Percentiles rank a stretch among this genome's conserved stretches.
Evolutionary conservation across 2,888 invertebrate genomes (phyloP).

Genomic region (Latrodectus elegans): DNA sequence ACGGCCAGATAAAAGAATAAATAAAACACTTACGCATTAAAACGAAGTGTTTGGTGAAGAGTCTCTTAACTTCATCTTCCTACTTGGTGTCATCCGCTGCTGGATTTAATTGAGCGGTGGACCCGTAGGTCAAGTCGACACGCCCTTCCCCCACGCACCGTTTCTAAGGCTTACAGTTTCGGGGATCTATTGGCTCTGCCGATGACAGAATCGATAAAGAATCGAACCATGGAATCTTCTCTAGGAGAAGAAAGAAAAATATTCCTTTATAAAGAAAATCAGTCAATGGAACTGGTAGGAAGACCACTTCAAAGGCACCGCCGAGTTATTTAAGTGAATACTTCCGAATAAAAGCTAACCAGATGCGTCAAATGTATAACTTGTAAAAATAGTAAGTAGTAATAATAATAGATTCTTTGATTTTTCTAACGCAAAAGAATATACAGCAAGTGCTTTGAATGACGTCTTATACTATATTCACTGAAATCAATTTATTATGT

Average conservation of each 20-base stretch:
- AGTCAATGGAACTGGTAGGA: too few species aligned
- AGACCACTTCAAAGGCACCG: too few species aligned
- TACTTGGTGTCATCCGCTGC: not conserved
- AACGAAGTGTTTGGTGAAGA: not conserved
- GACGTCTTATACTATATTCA: too few species aligned
- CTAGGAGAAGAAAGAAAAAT: slow-evolving; percentile 30
- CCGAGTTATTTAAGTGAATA: too few species aligned
- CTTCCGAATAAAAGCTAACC: too few species aligned
- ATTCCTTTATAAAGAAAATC: not conserved
- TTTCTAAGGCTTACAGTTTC: slow-evolving; percentile 17
- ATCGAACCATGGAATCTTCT: slow-evolving; percentile 37
- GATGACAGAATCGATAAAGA: slow-evolving; percentile 43
- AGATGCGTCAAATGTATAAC: too few species aligned
- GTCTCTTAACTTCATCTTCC: not conserved
- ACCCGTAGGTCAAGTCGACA: slow-evolving; percentile 47
- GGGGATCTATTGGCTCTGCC: not conserved
- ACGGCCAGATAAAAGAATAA: not conserved
- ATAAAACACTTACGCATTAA: not conserved
- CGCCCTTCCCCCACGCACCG: slow-evolving; percentile 14
- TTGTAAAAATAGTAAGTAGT: too few species aligned
- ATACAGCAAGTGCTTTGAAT: too few species aligned
- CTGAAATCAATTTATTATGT: too few species aligned
- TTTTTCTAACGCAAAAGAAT: too few species aligned
- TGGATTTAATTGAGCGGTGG: slow-evolving; percentile 38
- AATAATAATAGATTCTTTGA: too few species aligned